These are phyloP conservation scores for Tiliqua scincoides DNA, from an alignment of 2,113 vertebrate species.

Conservation along the genomic window DNA sequence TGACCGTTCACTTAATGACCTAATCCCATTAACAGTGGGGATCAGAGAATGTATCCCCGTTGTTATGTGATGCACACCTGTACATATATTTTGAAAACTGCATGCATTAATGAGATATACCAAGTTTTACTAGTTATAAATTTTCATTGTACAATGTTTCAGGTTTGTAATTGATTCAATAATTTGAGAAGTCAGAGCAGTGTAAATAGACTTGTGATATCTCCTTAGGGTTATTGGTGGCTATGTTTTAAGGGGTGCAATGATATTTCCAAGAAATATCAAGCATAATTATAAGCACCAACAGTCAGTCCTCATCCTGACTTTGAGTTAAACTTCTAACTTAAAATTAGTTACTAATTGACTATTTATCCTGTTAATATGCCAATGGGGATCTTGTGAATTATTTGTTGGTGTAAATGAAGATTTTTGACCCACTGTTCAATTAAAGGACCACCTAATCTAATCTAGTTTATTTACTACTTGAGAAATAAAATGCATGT, in stretches of 20 bases:
- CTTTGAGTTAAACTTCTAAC: neutral
- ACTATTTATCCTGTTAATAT: neutral
- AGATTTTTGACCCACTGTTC: neutral
- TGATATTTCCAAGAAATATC: neutral
- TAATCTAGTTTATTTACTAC: neutral
- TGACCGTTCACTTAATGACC: too few species aligned
- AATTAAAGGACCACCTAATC: neutral
- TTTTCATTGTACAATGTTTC: neutral
- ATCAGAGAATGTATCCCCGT: too few species aligned
- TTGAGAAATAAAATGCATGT: too few species aligned
- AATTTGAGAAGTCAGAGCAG: neutral
- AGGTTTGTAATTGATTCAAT: neutral
- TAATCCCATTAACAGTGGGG: too few species aligned
- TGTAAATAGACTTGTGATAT: neutral
- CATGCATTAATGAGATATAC: neutral
- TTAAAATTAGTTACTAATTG: neutral
- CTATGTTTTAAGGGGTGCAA: neutral
- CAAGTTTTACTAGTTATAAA: accelerated
- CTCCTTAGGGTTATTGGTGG: too few species aligned
- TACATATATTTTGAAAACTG: slow-evolving; percentile 40
- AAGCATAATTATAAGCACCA: neutral
- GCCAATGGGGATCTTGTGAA: neutral
- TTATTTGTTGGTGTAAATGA: neutral
- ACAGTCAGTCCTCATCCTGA: neutral
- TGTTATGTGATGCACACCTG: too few species aligned